Evolutionary conservation across 2,797 vertebrate species (phyloP).

Genomic region (Poeciliopsis turneri): DNA sequence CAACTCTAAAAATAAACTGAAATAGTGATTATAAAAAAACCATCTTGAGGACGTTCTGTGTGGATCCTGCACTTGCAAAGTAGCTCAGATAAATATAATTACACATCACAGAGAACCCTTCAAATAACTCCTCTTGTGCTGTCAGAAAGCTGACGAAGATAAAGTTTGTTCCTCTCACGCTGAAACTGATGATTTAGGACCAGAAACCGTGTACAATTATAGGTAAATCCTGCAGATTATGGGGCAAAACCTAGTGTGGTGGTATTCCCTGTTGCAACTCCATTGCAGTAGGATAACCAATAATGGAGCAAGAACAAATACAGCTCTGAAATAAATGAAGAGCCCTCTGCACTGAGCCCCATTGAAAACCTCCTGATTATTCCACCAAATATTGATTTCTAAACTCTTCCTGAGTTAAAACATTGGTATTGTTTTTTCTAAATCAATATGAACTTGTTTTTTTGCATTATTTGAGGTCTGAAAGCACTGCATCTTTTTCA

Average conservation of each 20-base stretch:
- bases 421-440: too few species aligned
- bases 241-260: neutral
- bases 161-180: neutral
- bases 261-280: neutral
- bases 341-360: too few species aligned
- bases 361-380: too few species aligned
- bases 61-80: neutral
- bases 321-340: too few species aligned
- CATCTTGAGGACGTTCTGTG: neutral
- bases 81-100: neutral
- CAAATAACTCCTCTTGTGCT: neutral
- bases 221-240: neutral
- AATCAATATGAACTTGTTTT: too few species aligned
- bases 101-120: neutral
- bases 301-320: neutral
- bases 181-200: neutral
- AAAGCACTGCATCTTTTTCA: too few species aligned
- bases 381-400: too few species aligned
- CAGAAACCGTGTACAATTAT: neutral
- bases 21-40: neutral
- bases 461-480: too few species aligned
- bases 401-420: too few species aligned
- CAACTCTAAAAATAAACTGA: neutral
- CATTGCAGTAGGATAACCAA: neutral
- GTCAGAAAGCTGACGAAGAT: neutral